Conservation (phyloP, 2,113 vertebrate species). For the Artemisiospiza belli region DNA sequence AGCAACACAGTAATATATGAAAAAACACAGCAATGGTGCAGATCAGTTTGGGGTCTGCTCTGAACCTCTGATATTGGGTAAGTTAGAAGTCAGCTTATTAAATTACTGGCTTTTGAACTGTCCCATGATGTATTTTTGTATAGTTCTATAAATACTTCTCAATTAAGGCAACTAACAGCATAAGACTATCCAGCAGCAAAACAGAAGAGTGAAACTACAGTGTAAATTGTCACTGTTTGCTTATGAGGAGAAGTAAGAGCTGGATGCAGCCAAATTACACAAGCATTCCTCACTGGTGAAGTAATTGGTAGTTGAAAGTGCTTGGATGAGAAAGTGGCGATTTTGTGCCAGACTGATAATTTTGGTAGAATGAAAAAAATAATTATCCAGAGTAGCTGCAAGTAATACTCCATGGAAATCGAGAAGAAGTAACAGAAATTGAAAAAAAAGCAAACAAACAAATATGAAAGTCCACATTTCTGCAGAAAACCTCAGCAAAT, state of each 20-base stretch:
- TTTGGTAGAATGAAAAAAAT: not conserved
- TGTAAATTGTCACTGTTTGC: not conserved
- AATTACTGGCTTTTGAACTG: not conserved
- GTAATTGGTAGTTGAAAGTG: not conserved
- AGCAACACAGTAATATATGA: not conserved
- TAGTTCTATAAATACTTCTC: not conserved
- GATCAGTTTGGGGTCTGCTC: not conserved
- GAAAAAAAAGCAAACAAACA: not conserved
- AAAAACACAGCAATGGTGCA: not conserved
- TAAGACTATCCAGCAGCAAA: not conserved
- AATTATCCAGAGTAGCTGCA: not conserved
- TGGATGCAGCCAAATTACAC: accelerated
- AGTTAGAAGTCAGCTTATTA: not conserved
- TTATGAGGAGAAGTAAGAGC: not conserved
- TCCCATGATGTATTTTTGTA: not conserved
- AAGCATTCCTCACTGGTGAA: not conserved
- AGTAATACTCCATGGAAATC: not conserved
- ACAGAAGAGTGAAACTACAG: not conserved
- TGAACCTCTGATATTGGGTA: not conserved
- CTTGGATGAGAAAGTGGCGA: not conserved
- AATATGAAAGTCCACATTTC: not conserved
- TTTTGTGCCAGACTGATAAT: not conserved
- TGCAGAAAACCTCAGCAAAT: not conserved
- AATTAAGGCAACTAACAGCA: not conserved
- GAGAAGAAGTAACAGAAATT: not conserved